Percentiles rank a stretch among this genome's conserved stretches.
Evolutionary conservation across 2,888 invertebrate genomes (phyloP).

Genomic region (Deilephila elpenor): DNA sequence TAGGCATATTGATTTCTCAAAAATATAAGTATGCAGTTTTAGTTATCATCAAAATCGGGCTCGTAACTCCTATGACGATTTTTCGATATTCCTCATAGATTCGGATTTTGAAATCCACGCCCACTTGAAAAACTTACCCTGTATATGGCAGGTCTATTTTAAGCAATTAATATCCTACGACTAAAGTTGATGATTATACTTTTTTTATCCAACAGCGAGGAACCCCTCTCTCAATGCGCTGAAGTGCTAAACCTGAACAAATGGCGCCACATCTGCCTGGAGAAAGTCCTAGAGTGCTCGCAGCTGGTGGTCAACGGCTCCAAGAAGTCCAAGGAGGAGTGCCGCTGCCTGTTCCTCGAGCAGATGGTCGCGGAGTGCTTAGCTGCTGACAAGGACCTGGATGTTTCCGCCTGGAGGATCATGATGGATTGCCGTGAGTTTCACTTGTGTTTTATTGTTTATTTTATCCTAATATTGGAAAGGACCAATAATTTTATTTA

Average conservation of each 20-base stretch:
- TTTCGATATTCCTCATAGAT: too few species aligned
- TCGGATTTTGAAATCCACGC: too few species aligned
- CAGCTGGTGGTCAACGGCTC: slow-evolving; percentile 79
- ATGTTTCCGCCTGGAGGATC: slow-evolving; percentile 89
- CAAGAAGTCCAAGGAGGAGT: slow-evolving; percentile 69
- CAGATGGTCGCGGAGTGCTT: slow-evolving; percentile 90
- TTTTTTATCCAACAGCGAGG: slow-evolving; percentile 72
- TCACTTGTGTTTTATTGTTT: not conserved
- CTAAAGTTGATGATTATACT: not conserved
- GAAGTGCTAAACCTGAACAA: slow-evolving; percentile 87
- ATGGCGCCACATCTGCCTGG: slow-evolving; percentile 89
- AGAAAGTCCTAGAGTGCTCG: slow-evolving; percentile 90
- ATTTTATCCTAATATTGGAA: too few species aligned
- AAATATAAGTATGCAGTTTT: too few species aligned
- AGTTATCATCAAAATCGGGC: too few species aligned
- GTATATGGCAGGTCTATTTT: too few species aligned
- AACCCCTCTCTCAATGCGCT: slow-evolving; percentile 87
- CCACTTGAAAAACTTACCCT: too few species aligned
- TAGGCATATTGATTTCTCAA: too few species aligned
- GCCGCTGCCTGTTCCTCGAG: slow-evolving; percentile 89
- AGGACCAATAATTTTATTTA: too few species aligned
- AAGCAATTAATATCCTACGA: too few species aligned
- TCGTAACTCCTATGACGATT: too few species aligned
- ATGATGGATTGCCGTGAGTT: slow-evolving; percentile 88
- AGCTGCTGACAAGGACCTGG: slow-evolving; percentile 85